phyloP scores from a whole-genome alignment of 2,113 vertebrate genomes.

The Sphyrna mokarran region DNA sequence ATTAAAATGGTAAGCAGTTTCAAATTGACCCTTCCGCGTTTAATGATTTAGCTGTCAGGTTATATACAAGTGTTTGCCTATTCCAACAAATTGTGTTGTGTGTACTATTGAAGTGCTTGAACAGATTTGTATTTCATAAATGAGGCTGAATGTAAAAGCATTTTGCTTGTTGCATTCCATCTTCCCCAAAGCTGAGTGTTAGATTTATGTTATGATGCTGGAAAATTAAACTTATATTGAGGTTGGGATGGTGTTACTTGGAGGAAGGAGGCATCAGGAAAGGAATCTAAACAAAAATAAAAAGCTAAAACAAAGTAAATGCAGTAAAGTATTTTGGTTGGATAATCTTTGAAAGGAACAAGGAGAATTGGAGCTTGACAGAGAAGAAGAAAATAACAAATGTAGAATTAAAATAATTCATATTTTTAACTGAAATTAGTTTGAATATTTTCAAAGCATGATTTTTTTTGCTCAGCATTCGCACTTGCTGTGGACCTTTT shows the following conservation, averaged over 20 bases:
- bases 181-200: background rate
- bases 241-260: background rate
- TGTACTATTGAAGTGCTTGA: background rate
- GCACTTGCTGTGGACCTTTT: background rate
- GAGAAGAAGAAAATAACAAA: background rate
- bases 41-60: background rate
- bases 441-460: background rate
- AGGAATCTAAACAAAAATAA: background rate
- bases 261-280: background rate
- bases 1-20: constrained; percentile 1
- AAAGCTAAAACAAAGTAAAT: background rate
- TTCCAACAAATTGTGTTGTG: background rate
- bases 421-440: background rate
- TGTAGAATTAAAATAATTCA: background rate
- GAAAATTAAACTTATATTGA: background rate
- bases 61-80: background rate
- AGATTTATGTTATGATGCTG: background rate
- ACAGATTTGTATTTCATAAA: background rate
- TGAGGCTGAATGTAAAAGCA: background rate
- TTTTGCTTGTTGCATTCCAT: background rate
- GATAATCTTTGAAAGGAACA: background rate
- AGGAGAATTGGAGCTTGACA: background rate
- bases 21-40: background rate
- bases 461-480: background rate
- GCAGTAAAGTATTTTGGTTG: background rate